Percentiles rank a stretch among this genome's conserved stretches.
Conservation (phyloP, 2,888 invertebrate species). For the Euzetes globulus region DNA sequence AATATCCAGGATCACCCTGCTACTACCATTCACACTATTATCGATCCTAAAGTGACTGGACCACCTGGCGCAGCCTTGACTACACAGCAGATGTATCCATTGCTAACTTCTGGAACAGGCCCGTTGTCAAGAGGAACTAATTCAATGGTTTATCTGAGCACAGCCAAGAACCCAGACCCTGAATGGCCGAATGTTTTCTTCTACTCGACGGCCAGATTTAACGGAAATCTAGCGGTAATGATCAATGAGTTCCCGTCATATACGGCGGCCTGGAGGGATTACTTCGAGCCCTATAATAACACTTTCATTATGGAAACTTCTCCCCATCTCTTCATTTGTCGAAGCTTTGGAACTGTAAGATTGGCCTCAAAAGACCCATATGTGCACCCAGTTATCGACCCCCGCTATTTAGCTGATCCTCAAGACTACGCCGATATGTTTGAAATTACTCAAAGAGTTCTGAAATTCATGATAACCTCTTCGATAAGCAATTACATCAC, state of each 20-base stretch:
- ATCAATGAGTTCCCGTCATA: neutral
- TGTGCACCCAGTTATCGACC: conserved; percentile 7
- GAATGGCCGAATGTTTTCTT: conserved; percentile 1
- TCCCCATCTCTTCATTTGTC: neutral
- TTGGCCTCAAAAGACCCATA: conserved; percentile 13
- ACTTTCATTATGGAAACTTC: neutral
- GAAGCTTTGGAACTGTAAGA: neutral
- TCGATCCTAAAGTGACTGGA: neutral
- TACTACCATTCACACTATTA: neutral
- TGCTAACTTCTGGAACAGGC: neutral
- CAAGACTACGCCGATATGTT: neutral
- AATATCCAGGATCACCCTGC: conserved; percentile 56
- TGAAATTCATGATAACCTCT: neutral
- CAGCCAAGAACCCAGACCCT: neutral
- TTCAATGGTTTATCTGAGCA: conserved; percentile 9
- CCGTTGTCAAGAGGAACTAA: neutral
- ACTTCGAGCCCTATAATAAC: conserved; percentile 6
- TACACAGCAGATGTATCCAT: neutral
- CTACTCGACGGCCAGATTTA: neutral
- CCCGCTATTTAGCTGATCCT: neutral
- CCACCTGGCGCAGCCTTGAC: neutral
- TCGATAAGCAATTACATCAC: neutral
- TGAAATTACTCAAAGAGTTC: neutral
- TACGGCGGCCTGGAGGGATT: neutral
- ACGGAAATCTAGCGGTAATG: neutral